Conservation (phyloP, 2,113 vertebrate species). For the Meriones unguiculatus region DNA sequence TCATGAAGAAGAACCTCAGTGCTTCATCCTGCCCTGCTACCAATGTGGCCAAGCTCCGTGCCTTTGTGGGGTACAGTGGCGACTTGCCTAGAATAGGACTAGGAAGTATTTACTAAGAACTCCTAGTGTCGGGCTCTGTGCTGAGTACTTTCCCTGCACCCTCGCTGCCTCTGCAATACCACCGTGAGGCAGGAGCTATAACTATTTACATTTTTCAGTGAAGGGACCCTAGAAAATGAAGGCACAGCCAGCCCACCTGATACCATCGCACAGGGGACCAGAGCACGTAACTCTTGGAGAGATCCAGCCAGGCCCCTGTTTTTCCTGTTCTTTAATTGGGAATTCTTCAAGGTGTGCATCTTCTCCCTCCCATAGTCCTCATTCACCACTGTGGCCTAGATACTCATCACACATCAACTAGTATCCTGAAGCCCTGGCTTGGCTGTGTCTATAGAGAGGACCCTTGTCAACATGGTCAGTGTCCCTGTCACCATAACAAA, state of each 20-base stretch:
- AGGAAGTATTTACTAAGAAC: background rate
- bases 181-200: background rate
- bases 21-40: background rate
- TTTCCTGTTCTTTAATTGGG: accelerated
- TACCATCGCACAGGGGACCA: background rate
- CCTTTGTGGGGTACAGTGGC: background rate
- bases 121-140: background rate
- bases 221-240: background rate
- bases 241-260: accelerated
- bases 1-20: background rate
- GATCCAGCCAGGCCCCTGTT: background rate
- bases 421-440: background rate
- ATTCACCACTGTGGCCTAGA: background rate
- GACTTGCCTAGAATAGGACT: background rate
- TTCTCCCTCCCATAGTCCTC: accelerated
- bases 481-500: background rate
- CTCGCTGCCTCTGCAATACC: background rate
- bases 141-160: background rate
- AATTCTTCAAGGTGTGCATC: accelerated
- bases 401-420: background rate
- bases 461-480: too few species aligned
- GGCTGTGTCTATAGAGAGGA: background rate
- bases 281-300: background rate
- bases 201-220: background rate
- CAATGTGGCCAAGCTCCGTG: background rate